Percentiles rank a stretch among this genome's conserved stretches.
These are phyloP conservation scores for Tinamus major DNA, from an alignment of 2,797 vertebrate species.

Conservation along the genomic window DNA sequence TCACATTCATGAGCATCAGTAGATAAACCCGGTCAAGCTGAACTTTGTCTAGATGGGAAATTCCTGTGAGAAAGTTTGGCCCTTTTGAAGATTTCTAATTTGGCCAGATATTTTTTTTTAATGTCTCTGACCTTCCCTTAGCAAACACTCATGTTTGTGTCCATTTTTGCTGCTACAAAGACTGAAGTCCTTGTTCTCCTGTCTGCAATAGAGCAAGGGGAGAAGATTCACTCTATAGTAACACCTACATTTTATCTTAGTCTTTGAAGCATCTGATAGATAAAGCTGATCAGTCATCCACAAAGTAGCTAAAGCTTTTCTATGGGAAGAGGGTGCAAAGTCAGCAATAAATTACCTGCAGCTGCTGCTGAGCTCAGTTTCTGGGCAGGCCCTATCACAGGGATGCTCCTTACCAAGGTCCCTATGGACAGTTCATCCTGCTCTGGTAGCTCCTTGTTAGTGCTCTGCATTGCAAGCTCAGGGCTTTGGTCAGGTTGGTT, in stretches of 20 bases:
- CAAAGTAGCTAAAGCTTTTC: constrained; percentile 23
- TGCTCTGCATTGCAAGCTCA: neutral
- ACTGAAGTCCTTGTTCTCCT: neutral
- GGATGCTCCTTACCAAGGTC: neutral
- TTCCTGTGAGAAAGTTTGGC: neutral
- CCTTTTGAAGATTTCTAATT: neutral
- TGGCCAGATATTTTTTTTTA: neutral
- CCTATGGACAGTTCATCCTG: neutral
- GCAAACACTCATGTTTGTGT: neutral
- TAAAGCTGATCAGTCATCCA: constrained; percentile 47
- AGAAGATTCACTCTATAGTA: neutral
- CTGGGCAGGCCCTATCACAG: neutral
- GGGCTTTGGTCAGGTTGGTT: neutral
- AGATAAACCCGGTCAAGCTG: neutral
- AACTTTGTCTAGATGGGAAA: neutral
- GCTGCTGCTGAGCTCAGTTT: constrained; percentile 16
- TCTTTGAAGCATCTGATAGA: constrained; percentile 19
- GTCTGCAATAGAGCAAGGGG: neutral
- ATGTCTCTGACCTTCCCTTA: neutral
- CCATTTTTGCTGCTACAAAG: neutral
- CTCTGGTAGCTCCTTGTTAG: constrained; percentile 6
- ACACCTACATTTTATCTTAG: neutral
- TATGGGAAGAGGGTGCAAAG: constrained; percentile 26
- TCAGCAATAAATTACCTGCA: constrained; percentile 43
- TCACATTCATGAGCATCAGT: neutral